Conservation (phyloP, 1,140 invertebrate species). For the Anagrus nilaparvatae region DNA sequence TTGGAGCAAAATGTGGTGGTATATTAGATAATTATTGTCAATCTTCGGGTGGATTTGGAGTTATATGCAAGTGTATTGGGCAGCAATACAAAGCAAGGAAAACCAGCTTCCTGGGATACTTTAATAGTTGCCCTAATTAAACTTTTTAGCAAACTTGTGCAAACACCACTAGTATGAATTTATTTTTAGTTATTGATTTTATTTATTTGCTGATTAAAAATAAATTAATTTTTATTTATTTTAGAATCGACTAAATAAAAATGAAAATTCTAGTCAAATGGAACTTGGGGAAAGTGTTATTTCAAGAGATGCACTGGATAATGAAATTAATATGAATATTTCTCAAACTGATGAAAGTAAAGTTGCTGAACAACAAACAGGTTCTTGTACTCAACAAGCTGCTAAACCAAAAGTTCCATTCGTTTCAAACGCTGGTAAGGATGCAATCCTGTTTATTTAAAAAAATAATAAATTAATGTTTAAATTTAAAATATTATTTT, state of each 20-base stretch:
- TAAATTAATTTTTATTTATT: slow-evolving; percentile 4
- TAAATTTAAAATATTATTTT: slow-evolving; percentile 16
- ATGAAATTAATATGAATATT: slow-evolving; percentile 28
- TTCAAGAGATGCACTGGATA: no score
- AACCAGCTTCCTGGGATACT: slow-evolving; percentile 52
- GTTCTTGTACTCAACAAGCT: slow-evolving; percentile 24
- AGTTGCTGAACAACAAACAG: slow-evolving; percentile 52
- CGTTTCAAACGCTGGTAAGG: slow-evolving; percentile 58
- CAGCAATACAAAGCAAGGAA: slow-evolving; percentile 47
- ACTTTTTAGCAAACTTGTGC: slow-evolving; percentile 56
- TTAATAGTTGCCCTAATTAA: slow-evolving; percentile 60
- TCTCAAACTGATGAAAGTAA: slow-evolving; percentile 73
- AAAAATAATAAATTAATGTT: no score
- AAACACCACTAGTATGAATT: slow-evolving; percentile 49
- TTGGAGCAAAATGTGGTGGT: slow-evolving; percentile 34
- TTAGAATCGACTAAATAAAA: slow-evolving; percentile 14
- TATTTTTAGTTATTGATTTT: slow-evolving; percentile 11
- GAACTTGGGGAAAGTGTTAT: slow-evolving; percentile 28
- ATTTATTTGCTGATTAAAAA: background rate
- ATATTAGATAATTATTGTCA: slow-evolving; percentile 31
- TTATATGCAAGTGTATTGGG: slow-evolving; percentile 58
- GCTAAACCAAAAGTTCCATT: slow-evolving; percentile 47
- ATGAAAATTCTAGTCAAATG: slow-evolving; percentile 24
- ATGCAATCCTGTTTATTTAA: no score
- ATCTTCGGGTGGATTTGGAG: slow-evolving; percentile 45